phyloP scores from a whole-genome alignment of 1,140 invertebrate species.

The Heliconius melpomene region DNA sequence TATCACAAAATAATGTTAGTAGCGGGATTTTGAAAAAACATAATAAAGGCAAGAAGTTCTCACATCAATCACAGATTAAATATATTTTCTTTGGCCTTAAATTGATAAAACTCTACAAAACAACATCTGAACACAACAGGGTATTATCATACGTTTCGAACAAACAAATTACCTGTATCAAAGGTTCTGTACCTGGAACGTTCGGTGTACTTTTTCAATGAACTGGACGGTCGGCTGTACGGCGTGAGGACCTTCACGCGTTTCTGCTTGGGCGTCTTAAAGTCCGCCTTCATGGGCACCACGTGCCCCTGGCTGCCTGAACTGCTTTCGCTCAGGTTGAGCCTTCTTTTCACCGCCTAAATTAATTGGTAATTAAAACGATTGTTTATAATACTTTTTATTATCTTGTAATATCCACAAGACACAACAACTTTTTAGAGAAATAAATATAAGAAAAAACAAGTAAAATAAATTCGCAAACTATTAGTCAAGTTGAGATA shows the following conservation, averaged over 20 bases:
- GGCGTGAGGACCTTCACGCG: constrained; percentile 78
- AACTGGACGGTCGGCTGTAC: constrained; percentile 77
- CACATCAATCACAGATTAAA: background rate
- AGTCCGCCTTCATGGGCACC: constrained; percentile 83
- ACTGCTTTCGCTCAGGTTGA: constrained; percentile 84
- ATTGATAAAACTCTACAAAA: background rate
- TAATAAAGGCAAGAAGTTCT: background rate
- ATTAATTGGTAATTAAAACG: background rate
- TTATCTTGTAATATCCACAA: background rate
- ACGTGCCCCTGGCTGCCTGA: constrained; percentile 76
- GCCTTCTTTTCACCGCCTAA: constrained; percentile 89
- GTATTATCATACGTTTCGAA: background rate
- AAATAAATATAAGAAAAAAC: too few species aligned
- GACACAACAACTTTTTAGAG: background rate
- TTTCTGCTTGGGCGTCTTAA: constrained; percentile 83
- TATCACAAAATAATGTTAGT: too few species aligned
- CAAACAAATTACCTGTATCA: constrained; percentile 54
- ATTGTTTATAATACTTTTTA: background rate
- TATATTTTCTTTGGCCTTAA: background rate
- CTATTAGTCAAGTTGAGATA: constrained; percentile 17
- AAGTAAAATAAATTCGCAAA: too few species aligned
- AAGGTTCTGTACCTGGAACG: constrained; percentile 75
- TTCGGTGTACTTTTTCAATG: constrained; percentile 80
- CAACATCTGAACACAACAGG: too few species aligned
- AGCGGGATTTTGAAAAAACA: too few species aligned